Conservation (phyloP, 2,113 vertebrate genomes). For the Amazona guildingii region DNA sequence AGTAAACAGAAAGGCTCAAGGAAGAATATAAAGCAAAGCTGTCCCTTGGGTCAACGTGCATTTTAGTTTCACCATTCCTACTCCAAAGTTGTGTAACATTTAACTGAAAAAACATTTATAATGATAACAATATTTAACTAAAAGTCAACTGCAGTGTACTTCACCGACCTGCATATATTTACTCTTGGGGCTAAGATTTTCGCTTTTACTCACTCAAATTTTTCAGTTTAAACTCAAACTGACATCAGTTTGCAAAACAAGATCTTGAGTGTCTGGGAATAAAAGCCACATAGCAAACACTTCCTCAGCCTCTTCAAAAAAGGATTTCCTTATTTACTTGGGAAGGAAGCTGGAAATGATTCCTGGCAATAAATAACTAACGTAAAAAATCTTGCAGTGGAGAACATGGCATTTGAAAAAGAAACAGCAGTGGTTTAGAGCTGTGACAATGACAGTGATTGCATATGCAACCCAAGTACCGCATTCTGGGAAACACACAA, state of each 20-base stretch:
- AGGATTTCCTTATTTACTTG: slow-evolving; percentile 65
- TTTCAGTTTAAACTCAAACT: background rate
- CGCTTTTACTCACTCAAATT: background rate
- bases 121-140: slow-evolving; percentile 37
- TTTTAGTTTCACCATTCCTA: slow-evolving; percentile 18
- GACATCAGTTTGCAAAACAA: background rate
- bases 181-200: background rate
- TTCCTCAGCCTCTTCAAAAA: background rate
- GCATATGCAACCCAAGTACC: background rate
- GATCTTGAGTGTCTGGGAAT: background rate
- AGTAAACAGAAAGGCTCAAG: background rate
- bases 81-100: slow-evolving; percentile 42
- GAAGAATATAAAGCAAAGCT: background rate
- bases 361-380: background rate
- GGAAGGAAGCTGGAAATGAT: background rate
- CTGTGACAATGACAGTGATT: background rate
- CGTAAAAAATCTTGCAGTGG: background rate
- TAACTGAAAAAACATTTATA: slow-evolving; percentile 38
- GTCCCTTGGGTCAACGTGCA: background rate
- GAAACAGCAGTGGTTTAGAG: background rate
- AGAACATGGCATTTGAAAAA: background rate
- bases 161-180: background rate
- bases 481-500: background rate
- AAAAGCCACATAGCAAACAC: background rate
- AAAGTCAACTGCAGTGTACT: background rate